These are phyloP conservation scores for Columbina picui DNA, from an alignment of 2,113 vertebrate genomes.

Conservation along the genomic window DNA sequence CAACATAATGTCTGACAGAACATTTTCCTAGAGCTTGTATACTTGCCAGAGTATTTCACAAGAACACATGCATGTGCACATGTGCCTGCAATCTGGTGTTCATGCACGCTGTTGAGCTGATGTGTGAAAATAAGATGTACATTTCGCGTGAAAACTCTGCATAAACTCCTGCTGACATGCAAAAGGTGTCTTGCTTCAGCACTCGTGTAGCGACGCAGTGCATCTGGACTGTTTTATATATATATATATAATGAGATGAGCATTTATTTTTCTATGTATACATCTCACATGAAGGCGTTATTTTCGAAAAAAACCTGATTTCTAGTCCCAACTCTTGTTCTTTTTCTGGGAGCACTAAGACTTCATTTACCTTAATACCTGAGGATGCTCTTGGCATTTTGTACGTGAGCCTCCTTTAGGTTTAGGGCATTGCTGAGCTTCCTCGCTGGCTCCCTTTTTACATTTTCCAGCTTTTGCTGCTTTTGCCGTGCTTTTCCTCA, in stretches of 20 bases:
- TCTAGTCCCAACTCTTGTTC: not conserved
- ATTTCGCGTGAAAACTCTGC: not conserved
- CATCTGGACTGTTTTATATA: not conserved
- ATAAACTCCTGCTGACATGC: not conserved
- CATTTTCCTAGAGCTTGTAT: conserved; percentile 46
- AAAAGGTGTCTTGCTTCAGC: conserved; percentile 21
- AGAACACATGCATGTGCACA: conserved; percentile 38
- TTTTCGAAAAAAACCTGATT: not conserved
- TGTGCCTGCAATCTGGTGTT: conserved; percentile 47
- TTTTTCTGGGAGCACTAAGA: not conserved
- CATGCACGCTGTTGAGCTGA: conserved; percentile 9
- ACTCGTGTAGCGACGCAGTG: not conserved
- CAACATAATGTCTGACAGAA: conserved; percentile 59
- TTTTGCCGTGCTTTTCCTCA: not conserved
- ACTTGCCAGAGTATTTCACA: conserved; percentile 53
- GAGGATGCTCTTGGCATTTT: not conserved
- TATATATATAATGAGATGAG: not conserved
- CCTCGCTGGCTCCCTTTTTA: not conserved
- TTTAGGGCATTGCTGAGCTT: not conserved
- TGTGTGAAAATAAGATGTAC: conserved; percentile 26
- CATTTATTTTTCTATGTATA: not conserved
- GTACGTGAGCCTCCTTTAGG: not conserved
- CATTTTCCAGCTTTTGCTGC: not conserved
- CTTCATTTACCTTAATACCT: not conserved
- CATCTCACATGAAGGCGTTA: not conserved